Base-by-base conservation (phyloP, 2,888 invertebrate genomes). In the Lissocephala sabroskyi region DNA sequence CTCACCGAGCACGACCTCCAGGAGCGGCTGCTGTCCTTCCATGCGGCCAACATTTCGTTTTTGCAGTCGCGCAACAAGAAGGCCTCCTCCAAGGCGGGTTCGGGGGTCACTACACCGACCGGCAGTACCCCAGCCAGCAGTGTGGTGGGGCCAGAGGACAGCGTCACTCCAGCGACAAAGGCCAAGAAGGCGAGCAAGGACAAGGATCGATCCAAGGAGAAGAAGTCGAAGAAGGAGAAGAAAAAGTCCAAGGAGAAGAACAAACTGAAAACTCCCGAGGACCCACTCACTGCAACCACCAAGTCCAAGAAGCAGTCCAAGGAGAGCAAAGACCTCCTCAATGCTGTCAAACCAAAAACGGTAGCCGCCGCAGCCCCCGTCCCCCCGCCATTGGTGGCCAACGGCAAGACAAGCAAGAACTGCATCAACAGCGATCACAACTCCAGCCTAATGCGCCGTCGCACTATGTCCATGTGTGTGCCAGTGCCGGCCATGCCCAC, bases 21-120 rank as follows among this genome's bases (percentile, higher is more conserved):
- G 68, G 88, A 89, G 64, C 88, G 88, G 59, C 85, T 89, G 55
- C 87, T 88, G 63, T 88, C 88, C 28, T 89, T 89, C 77, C 89
- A 89, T 73, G 88, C 88, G 1, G 88, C 88, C 67, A 89, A 89
- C 73, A 88, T 89, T 55, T 86, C 86, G 56, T 87, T 88, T 62
- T 78, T 89, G 36, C 88, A 88, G 63, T 88, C 88, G 45, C 86
- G 89, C 55, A 89, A 89, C 50, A 88, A 88, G 52, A 89, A 89
- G 16, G 53, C 59, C 1, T 52, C 64, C 13, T 54, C 11, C 11
- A 42, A 26, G 14, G 30, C 41, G n/a, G 14, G 11, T 7, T 1
- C 33, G 16, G 28, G 3, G 17, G 17, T 36, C 5, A 37, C 10
- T 3, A 35, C 9, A 14, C 9, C 2, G 3, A 1, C 16, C 6